Percentiles rank a stretch among this genome's conserved stretches.
These are phyloP conservation scores for Danio tinwini DNA, from an alignment of 2,797 vertebrate species.

Conservation along the genomic window DNA sequence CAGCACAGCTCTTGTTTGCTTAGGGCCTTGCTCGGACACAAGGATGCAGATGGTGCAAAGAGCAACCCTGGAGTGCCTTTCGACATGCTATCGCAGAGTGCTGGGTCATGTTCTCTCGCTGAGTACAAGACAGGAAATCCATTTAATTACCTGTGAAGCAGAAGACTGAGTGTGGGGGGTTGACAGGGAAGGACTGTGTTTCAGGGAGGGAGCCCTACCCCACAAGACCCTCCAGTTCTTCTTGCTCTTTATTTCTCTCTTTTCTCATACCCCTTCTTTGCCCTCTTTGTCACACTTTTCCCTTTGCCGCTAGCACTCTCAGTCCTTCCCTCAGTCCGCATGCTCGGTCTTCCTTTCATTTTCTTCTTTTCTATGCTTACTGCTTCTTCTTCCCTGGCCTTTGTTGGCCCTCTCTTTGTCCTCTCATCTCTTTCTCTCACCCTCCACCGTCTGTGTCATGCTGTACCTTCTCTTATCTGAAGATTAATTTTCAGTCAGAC, in stretches of 20 bases:
- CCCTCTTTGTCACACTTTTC: constrained; percentile 49
- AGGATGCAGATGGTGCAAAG: constrained; percentile 82
- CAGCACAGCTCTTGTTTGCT: constrained; percentile 77
- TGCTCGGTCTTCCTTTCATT: constrained; percentile 48
- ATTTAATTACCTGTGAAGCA: constrained; percentile 99
- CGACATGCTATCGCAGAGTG: constrained; percentile 86
- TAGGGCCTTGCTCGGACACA: constrained; percentile 78
- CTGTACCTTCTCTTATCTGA: constrained; percentile 28
- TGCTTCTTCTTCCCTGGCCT: constrained; percentile 31
- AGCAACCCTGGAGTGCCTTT: constrained; percentile 87
- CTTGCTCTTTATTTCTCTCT: constrained; percentile 6
- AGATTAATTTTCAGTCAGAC: constrained; percentile 46
- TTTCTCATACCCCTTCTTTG: constrained; percentile 19
- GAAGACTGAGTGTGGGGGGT: constrained; percentile 88
- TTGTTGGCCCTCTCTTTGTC: constrained; percentile 39
- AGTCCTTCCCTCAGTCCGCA: constrained; percentile 51
- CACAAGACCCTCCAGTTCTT: constrained; percentile 58
- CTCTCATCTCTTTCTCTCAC: constrained; percentile 5
- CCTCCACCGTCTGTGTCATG: constrained; percentile 47
- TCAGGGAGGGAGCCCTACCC: constrained; percentile 63
- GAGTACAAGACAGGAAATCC: constrained; percentile 99
- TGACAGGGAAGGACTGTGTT: constrained; percentile 93
- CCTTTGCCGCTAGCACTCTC: constrained; percentile 23
- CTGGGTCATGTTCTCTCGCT: constrained; percentile 93
- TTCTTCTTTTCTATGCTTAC: constrained; percentile 34